A percentile compares a stretch with the other conserved stretches of the same genome.
Evolutionary conservation across 2,888 invertebrate genomes (phyloP).

Genomic region (Fragum fragum): DNA sequence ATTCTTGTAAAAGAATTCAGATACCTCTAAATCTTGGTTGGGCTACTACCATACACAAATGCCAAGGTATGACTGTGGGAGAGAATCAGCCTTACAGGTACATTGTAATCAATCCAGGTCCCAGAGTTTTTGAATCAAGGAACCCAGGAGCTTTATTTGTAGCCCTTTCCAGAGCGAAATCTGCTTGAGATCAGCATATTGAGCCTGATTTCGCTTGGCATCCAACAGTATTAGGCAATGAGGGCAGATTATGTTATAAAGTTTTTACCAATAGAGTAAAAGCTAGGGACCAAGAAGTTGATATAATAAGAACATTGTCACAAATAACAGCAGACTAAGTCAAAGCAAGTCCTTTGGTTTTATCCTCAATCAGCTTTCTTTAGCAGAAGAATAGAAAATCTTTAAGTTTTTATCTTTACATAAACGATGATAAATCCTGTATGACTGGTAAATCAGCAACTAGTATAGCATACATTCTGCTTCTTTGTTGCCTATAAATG

Average conservation of each 20-base stretch:
- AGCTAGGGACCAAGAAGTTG: slow-evolving; percentile 40
- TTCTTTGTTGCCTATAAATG: no score
- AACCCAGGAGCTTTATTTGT: slow-evolving; percentile 17
- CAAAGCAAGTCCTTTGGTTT: neutral
- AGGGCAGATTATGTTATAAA: slow-evolving; percentile 54
- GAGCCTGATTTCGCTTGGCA: slow-evolving; percentile 66
- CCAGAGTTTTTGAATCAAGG: slow-evolving; percentile 31
- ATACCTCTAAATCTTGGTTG: slow-evolving; percentile 66
- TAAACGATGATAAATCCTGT: neutral
- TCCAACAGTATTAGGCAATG: slow-evolving; percentile 52
- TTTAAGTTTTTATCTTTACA: neutral
- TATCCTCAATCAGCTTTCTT: neutral
- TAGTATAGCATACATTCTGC: no score
- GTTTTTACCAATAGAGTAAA: slow-evolving; percentile 49
- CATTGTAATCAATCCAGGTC: slow-evolving; percentile 66
- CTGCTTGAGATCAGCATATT: slow-evolving; percentile 32
- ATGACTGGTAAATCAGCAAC: no score
- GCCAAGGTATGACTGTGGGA: slow-evolving; percentile 45
- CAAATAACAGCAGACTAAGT: neutral
- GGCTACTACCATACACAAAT: slow-evolving; percentile 68
- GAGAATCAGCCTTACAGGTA: slow-evolving; percentile 56
- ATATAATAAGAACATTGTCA: neutral
- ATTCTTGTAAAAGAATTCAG: slow-evolving; percentile 57
- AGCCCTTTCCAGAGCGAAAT: slow-evolving; percentile 39
- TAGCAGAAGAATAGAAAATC: neutral